Evolutionary conservation across 2,888 invertebrate species (phyloP).

Genomic region (Caenorhabditis macrosperma): DNA sequence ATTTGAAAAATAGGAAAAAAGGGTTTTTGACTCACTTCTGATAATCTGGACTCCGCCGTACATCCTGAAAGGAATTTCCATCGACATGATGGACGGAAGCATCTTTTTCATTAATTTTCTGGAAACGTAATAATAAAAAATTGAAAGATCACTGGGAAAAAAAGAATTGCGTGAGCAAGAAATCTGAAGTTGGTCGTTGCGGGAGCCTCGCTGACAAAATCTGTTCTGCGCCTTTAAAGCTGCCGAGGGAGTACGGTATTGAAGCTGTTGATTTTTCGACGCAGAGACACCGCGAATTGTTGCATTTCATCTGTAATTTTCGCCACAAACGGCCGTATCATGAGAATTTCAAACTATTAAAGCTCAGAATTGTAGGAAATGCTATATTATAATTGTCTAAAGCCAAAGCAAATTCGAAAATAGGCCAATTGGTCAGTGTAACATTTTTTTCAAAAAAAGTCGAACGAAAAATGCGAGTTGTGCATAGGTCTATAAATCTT

Average conservation of each 20-base stretch:
- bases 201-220: not conserved
- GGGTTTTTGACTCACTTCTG: not conserved
- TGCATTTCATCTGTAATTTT: not conserved
- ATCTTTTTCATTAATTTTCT: not conserved
- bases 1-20: not conserved
- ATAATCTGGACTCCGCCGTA: not conserved
- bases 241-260: not conserved
- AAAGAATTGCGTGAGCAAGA: not conserved
- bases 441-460: no score
- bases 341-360: no score
- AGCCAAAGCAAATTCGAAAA: no score
- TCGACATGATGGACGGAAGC: not conserved
- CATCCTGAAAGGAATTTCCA: not conserved
- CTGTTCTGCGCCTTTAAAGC: not conserved
- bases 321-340: no score
- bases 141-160: not conserved
- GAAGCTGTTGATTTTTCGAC: not conserved
- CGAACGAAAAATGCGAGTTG: no score
- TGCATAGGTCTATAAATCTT: no score
- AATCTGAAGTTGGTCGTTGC: not conserved
- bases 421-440: no score
- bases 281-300: not conserved
- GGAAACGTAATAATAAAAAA: not conserved
- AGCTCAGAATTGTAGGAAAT: no score
- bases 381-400: no score